Evolutionary conservation across 2,888 invertebrate species (phyloP).

Genomic region (Hirtodrosophila cameraria): DNA sequence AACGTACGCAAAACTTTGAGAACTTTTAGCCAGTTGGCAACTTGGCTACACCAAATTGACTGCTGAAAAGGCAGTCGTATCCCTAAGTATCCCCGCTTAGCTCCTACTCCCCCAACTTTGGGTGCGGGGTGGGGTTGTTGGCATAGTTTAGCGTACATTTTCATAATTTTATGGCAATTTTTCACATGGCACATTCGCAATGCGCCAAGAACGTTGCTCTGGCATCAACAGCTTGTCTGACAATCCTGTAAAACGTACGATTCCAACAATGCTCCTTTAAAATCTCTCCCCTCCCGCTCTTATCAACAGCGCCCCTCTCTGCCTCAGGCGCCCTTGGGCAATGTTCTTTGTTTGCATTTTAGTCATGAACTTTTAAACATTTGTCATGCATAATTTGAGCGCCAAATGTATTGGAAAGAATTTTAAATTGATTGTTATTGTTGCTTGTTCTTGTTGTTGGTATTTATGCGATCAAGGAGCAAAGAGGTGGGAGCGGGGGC

Average conservation of each 20-base stretch:
- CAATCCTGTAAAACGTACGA: slow-evolving; percentile 40
- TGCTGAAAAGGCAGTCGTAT: slow-evolving; percentile 9
- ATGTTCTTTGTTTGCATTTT: slow-evolving; percentile 69
- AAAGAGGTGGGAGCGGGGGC: neutral
- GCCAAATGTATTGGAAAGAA: slow-evolving; percentile 81
- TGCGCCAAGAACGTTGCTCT: slow-evolving; percentile 25
- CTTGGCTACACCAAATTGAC: slow-evolving; percentile 33
- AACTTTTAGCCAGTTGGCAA: slow-evolving; percentile 34
- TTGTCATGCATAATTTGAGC: slow-evolving; percentile 81
- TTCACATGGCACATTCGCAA: slow-evolving; percentile 68
- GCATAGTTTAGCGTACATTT: slow-evolving; percentile 64
- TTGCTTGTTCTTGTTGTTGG: slow-evolving; percentile 31
- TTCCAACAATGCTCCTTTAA: neutral
- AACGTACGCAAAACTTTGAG: slow-evolving; percentile 40
- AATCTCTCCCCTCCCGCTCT: neutral
- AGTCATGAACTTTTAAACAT: slow-evolving; percentile 78
- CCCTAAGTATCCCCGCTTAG: neutral
- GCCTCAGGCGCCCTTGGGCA: neutral
- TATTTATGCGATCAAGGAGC: neutral
- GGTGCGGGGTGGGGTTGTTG: slow-evolving; percentile 5
- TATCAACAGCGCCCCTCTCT: neutral
- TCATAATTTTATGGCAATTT: slow-evolving; percentile 76
- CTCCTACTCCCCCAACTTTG: neutral
- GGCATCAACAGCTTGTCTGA: slow-evolving; percentile 34
- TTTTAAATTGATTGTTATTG: slow-evolving; percentile 80